phyloP scores from a whole-genome alignment of 2,888 invertebrate genomes.

The Dinocampus coccinellae region DNA sequence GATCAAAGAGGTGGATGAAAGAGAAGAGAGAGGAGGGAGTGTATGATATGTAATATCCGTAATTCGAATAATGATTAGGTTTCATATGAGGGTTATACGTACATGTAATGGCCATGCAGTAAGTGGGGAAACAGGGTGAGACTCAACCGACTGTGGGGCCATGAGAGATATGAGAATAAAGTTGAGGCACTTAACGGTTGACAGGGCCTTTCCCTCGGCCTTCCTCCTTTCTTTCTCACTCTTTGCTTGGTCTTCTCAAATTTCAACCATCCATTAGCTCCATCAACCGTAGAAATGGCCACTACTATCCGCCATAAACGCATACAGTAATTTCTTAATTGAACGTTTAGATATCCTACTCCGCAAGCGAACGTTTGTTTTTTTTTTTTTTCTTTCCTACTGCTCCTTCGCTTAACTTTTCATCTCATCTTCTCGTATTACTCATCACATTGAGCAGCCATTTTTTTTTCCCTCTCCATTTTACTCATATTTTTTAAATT shows the following conservation, averaged over 20 bases:
- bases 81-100: conserved; percentile 51
- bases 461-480: not conserved
- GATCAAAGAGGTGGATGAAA: too few relatives aligned
- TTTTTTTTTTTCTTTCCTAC: conserved; percentile 3
- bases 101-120: conserved; percentile 12
- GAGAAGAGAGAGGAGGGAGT: too few relatives aligned
- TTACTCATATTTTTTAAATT: not conserved
- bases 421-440: not conserved
- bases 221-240: conserved; percentile 45
- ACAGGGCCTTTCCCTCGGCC: conserved; percentile 63
- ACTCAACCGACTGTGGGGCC: conserved; percentile 7
- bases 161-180: conserved; percentile 21
- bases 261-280: conserved; percentile 69
- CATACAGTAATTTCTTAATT: conserved; percentile 61
- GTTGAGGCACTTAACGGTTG: conserved; percentile 65
- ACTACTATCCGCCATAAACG: conserved; percentile 43
- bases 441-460: not conserved
- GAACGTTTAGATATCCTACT: conserved; percentile 51
- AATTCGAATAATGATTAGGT: conserved; percentile 63
- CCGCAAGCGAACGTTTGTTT: conserved; percentile 16
- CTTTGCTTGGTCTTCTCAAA: conserved; percentile 60
- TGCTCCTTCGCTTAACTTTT: conserved; percentile 3
- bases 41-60: conserved; percentile 51
- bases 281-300: conserved; percentile 64
- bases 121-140: conserved; percentile 15